phyloP scores from a whole-genome alignment of 2,888 invertebrate genomes.

The Steinernema carpocapsae region DNA sequence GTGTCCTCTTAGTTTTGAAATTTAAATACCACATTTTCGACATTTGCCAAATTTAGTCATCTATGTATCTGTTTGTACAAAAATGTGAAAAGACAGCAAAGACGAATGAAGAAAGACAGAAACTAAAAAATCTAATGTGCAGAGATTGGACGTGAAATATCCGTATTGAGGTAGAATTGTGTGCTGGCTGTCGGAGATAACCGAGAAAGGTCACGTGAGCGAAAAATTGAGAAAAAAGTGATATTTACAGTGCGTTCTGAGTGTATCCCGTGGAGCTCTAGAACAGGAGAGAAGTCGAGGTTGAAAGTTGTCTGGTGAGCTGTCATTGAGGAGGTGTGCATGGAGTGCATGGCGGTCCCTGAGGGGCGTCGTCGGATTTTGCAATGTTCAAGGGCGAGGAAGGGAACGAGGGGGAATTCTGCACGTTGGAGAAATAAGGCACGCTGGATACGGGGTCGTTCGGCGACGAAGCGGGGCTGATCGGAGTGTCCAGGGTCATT shows the following conservation, averaged over 20 bases:
- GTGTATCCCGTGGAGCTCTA: not conserved
- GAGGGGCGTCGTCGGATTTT: conserved; percentile 14
- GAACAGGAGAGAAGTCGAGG: not conserved
- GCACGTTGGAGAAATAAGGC: not conserved
- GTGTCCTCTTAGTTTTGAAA: no score
- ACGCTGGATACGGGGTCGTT: not conserved
- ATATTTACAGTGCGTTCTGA: not conserved
- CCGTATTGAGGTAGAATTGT: no score
- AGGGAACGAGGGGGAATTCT: not conserved
- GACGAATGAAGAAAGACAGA: no score
- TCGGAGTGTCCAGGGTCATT: conserved; percentile 7
- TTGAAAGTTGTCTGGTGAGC: conserved; percentile 4
- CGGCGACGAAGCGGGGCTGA: not conserved
- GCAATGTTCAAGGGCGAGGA: conserved; percentile 16
- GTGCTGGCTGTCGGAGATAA: no score
- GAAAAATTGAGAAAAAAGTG: not conserved
- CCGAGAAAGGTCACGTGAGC: no score
- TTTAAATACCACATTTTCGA: no score
- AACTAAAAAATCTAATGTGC: no score
- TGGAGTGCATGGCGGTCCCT: conserved; percentile 37
- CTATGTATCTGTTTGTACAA: no score
- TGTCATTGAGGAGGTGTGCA: conserved; percentile 37
- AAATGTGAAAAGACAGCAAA: no score
- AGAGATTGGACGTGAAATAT: no score
- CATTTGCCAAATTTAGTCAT: no score